Conservation (phyloP, 2,113 vertebrate species). For the Antechinus stuartii region DNA sequence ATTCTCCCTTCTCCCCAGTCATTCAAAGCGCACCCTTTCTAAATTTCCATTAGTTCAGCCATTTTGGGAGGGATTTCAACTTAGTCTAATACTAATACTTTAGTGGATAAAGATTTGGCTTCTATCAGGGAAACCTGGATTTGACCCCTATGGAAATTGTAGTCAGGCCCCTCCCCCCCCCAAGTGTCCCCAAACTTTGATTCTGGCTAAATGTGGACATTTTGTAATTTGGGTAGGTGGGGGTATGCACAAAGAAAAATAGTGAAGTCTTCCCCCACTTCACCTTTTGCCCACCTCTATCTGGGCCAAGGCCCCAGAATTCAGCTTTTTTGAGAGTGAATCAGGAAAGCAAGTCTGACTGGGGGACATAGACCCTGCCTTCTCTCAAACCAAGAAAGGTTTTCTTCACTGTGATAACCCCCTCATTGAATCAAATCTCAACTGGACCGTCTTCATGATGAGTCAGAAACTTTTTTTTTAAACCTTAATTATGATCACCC, state of each 20-base stretch:
- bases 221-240: neutral
- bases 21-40: neutral
- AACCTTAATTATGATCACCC: conserved; percentile 60
- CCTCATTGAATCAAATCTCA: neutral
- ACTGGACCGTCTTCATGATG: neutral
- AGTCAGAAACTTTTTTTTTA: conserved; percentile 1
- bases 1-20: neutral
- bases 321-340: neutral
- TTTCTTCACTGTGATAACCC: neutral
- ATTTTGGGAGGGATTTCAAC: neutral
- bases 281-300: neutral
- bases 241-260: neutral
- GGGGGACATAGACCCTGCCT: neutral
- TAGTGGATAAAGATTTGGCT: neutral
- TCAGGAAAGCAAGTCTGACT: neutral
- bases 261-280: too few species aligned
- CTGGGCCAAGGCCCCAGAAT: neutral
- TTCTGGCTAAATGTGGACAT: too few species aligned
- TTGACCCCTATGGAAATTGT: too few species aligned
- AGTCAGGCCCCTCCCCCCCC: too few species aligned
- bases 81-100: neutral
- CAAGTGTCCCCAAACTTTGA: too few species aligned
- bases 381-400: neutral
- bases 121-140: too few species aligned
- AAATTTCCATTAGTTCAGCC: neutral